These are phyloP conservation scores for Scolanthus callimorphus DNA, from an alignment of 92 coral and sea anemone genomes.

Conservation along the genomic window DNA sequence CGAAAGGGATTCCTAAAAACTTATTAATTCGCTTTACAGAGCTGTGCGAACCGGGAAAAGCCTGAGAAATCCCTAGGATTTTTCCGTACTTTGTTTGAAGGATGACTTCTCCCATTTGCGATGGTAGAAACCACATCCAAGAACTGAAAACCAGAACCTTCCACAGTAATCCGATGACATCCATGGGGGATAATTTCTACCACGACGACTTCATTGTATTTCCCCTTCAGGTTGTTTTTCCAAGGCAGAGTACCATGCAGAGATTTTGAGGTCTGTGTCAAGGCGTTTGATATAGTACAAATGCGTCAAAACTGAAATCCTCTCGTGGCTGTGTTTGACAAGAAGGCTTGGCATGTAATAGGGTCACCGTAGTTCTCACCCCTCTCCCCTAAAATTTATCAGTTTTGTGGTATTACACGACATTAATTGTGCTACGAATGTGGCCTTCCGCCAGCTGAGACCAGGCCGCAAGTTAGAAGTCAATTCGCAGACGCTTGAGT, in stretches of 20 bases:
- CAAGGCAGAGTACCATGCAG: no score
- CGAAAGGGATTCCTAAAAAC: slow-evolving; percentile 69
- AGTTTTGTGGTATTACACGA: not conserved
- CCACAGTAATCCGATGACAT: no score
- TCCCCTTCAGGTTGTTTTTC: no score
- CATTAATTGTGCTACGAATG: not conserved
- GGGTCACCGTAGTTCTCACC: not conserved
- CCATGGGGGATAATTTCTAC: no score
- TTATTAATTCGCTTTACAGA: slow-evolving; percentile 29
- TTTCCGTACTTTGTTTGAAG: slow-evolving; percentile 37
- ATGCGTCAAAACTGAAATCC: no score
- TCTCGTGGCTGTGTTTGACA: no score
- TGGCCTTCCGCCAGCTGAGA: not conserved
- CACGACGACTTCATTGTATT: no score
- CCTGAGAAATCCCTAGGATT: slow-evolving; percentile 42
- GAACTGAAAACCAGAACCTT: not conserved
- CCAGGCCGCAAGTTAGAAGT: not conserved
- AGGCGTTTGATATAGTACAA: no score
- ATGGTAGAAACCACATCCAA: slow-evolving; percentile 14
- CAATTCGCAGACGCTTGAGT: not conserved
- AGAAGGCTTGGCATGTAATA: no score
- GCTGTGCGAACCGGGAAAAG: slow-evolving; percentile 41
- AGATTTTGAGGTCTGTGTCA: no score
- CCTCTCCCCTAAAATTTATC: not conserved
- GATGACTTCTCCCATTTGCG: slow-evolving; percentile 15